Conservation (phyloP, 2,797 vertebrate species). For the Cetoscarus ocellatus region DNA sequence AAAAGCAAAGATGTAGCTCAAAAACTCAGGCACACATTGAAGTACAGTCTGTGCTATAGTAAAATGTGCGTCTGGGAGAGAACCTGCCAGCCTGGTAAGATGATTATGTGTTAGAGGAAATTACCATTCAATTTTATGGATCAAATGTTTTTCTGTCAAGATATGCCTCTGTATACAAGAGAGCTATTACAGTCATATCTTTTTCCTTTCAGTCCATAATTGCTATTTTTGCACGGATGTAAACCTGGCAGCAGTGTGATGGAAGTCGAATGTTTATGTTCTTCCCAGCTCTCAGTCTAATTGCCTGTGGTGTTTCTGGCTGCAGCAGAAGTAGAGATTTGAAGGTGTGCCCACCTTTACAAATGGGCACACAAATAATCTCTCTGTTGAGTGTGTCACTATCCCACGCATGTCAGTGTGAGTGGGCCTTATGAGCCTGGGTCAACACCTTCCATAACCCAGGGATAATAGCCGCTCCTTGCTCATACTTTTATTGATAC, state of each 20-base stretch:
- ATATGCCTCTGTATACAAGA: too few relatives aligned
- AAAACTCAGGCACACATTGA: slow-evolving; percentile 70
- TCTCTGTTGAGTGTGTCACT: slow-evolving; percentile 73
- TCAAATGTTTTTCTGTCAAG: too few relatives aligned
- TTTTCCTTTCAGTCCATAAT: too few relatives aligned
- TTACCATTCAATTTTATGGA: background rate
- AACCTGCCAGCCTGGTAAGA: too few relatives aligned
- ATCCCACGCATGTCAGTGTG: too few relatives aligned
- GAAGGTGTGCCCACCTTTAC: slow-evolving; percentile 77
- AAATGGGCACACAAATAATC: slow-evolving; percentile 82
- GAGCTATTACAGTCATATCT: too few relatives aligned
- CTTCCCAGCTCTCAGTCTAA: slow-evolving; percentile 13
- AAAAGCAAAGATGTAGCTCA: slow-evolving; percentile 79
- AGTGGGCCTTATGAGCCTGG: too few relatives aligned
- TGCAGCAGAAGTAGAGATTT: slow-evolving; percentile 69
- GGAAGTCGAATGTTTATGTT: slow-evolving; percentile 23
- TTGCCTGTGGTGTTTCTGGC: slow-evolving; percentile 39
- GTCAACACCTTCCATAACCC: too few relatives aligned
- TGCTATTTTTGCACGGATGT: too few relatives aligned
- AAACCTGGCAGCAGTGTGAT: background rate
- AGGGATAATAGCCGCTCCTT: too few relatives aligned
- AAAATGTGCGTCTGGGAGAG: slow-evolving; percentile 39
- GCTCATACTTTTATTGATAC: too few relatives aligned
- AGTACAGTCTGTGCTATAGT: slow-evolving; percentile 54
- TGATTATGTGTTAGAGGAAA: background rate